phyloP scores from a whole-genome alignment of 2,888 invertebrate species.

The Lacanobia wlatinum region DNA sequence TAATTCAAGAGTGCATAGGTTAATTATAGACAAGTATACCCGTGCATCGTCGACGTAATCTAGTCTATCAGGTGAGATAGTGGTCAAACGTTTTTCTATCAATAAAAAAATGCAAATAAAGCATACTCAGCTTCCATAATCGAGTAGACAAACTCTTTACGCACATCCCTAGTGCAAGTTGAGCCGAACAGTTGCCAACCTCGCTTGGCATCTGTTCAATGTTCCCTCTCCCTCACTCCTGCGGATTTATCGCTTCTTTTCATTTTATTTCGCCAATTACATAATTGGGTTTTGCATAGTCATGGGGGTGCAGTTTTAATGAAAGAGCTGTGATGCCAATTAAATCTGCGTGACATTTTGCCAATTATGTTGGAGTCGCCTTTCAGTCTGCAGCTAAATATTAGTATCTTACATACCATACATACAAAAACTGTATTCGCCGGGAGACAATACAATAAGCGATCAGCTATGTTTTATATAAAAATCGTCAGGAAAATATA shows the following conservation, averaged over 20 bases:
- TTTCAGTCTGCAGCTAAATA: background rate
- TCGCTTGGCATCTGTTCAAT: constrained; percentile 62
- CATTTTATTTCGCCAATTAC: constrained; percentile 49
- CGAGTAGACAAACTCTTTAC: background rate
- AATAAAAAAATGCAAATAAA: too few species aligned
- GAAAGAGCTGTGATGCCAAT: constrained; percentile 1
- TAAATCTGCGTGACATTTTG: background rate
- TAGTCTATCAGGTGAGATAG: too few species aligned
- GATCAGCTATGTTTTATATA: too few species aligned
- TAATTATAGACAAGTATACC: too few species aligned
- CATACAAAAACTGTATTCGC: too few species aligned
- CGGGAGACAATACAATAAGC: too few species aligned
- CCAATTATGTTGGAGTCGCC: too few species aligned
- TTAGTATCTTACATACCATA: background rate
- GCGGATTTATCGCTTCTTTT: constrained; percentile 36
- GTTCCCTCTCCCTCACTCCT: constrained; percentile 45
- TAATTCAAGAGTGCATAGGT: too few species aligned
- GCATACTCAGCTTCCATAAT: background rate
- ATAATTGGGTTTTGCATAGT: constrained; percentile 32
- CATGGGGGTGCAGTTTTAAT: background rate
- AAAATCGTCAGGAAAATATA: too few species aligned
- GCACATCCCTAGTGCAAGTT: constrained; percentile 55
- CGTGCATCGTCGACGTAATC: too few species aligned
- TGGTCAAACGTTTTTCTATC: too few species aligned
- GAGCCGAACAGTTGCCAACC: constrained; percentile 50